These are phyloP conservation scores for Diploscapter pachys DNA, from an alignment of 1,140 invertebrate species.

Conservation along the genomic window DNA sequence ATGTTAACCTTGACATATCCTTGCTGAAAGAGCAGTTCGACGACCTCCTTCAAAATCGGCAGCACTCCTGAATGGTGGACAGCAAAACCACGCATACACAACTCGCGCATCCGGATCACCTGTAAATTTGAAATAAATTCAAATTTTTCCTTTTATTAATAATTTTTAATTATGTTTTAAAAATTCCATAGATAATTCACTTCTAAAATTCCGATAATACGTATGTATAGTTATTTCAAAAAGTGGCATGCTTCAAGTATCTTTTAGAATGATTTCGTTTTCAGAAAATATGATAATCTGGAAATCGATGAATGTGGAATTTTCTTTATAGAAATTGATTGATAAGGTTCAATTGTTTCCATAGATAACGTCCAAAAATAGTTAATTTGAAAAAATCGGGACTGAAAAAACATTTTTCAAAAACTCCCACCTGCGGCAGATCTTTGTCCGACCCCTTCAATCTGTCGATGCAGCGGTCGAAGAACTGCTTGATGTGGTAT, in stretches of 20 bases:
- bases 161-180: no score
- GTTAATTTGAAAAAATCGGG: background rate
- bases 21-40: conserved; percentile 89
- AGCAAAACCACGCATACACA: conserved; percentile 81
- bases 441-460: conserved; percentile 79
- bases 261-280: no score
- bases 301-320: no score
- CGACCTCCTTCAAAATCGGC: conserved; percentile 93
- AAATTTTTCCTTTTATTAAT: background rate
- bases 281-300: no score
- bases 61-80: conserved; percentile 95
- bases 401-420: background rate
- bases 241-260: no score
- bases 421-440: conserved; percentile 70
- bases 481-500: conserved; percentile 76
- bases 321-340: no score
- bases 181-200: no score
- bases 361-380: background rate
- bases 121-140: background rate
- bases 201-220: no score
- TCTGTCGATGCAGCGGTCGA: conserved; percentile 74
- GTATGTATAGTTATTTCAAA: no score
- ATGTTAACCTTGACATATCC: conserved; percentile 76
- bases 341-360: no score
- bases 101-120: conserved; percentile 73